Evolutionary conservation across 2,113 vertebrate species (phyloP).

Genomic region (Cheilinus undulatus): DNA sequence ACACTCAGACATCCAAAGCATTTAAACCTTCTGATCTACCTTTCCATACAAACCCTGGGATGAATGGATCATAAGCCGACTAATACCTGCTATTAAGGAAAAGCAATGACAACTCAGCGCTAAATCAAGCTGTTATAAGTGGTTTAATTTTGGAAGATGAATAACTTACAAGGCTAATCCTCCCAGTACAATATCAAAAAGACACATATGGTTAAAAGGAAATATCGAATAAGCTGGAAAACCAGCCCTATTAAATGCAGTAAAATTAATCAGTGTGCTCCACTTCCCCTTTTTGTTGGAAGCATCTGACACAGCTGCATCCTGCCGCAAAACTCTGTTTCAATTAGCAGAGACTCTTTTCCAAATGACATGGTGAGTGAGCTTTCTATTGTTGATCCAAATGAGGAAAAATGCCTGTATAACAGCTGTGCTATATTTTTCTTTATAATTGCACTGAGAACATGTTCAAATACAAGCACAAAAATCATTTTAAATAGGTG

Average conservation of each 20-base stretch:
- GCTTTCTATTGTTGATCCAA: constrained; percentile 6
- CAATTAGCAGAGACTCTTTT: constrained; percentile 10
- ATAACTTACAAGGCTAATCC: constrained; percentile 56
- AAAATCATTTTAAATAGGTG: neutral
- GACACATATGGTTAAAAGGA: constrained; percentile 30
- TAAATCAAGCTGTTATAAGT: constrained; percentile 58
- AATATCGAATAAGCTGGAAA: constrained; percentile 28
- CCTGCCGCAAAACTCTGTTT: neutral
- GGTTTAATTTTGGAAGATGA: constrained; percentile 48
- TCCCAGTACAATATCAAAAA: constrained; percentile 43
- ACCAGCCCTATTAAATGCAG: neutral
- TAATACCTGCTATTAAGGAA: constrained; percentile 50
- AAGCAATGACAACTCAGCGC: constrained; percentile 40
- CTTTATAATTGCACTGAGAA: neutral
- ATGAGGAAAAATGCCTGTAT: neutral
- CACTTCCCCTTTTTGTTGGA: neutral
- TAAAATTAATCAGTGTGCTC: neutral
- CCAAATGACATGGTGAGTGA: neutral
- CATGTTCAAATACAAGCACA: neutral
- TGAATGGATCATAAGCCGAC: constrained; percentile 48
- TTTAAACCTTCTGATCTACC: constrained; percentile 35
- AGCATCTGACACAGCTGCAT: neutral
- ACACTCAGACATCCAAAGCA: constrained; percentile 4
- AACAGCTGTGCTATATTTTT: neutral
- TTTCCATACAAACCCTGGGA: constrained; percentile 27